Base-by-base conservation (phyloP, 2,797 vertebrate genomes). In the Psittacula derbiana region DNA sequence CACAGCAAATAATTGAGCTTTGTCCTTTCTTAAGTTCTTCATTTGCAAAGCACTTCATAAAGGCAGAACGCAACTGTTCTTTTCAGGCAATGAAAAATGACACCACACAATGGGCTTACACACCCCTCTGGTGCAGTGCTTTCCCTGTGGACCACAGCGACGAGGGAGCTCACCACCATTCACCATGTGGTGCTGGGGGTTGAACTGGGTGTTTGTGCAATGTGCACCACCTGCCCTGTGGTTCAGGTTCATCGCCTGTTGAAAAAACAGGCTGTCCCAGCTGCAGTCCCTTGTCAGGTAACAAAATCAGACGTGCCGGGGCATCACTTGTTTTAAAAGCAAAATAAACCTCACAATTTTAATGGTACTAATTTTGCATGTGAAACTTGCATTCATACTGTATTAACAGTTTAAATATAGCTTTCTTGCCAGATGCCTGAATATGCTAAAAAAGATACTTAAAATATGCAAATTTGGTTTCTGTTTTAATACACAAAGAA, bases 401-500 rank as follows among this genome's bases (percentile, higher is more conserved):
- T 89, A 96, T 96, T 96, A 97, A 88, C 95, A 97, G 95, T 96
- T 98, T 97, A 97, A 97, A 96, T 97, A 96, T 95, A 97, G 92
- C 93, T 84, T 97, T 94, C 95, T 94, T 96, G 96, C 90, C 97
- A 98, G 97, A 97, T 97, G 93, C 96, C 88, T 95, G 93, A 97
- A 97, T 91, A 90, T 95, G 96, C 92, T 93, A 98, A 92, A 96
- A 97, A 96, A 97, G 97, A 97, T 87, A 96, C 95, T 97, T 97
- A 95, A 96, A 96, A 94, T 83, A 98, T 97, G 97, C 97, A 98
- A 97, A 98, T 97, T 90, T 9, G 73, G 96, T 98, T 97, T 98
- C 98, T 93, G 97, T 97, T 97, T 98, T 98, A 97, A 97, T 95
- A 97, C 82, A 97, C 94, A 97, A 97, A 97, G 96, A 95, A 84